A percentile compares a stretch with the other conserved stretches of the same genome.
Conservation (phyloP, 2,888 invertebrate species). For the Axea sp. region DNA sequence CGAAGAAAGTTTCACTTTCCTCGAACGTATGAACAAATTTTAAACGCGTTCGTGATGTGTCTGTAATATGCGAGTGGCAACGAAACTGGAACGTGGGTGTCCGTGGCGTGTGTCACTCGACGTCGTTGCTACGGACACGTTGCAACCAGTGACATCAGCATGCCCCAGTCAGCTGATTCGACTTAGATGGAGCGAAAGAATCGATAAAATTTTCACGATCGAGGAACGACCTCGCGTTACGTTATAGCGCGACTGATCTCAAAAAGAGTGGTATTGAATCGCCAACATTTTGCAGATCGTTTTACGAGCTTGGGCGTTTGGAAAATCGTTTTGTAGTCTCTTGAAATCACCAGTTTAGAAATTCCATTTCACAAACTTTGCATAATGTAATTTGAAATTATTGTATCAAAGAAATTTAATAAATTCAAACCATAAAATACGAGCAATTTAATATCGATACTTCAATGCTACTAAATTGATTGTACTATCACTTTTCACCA, state of each 20-base stretch:
- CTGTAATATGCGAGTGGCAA: neutral
- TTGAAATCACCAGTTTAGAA: neutral
- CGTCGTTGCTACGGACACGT: slow-evolving; percentile 64
- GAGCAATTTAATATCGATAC: neutral
- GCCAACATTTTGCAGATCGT: slow-evolving; percentile 24
- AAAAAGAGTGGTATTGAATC: slow-evolving; percentile 30
- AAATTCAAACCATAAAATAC: neutral
- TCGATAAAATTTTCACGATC: slow-evolving; percentile 68
- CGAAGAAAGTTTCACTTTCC: slow-evolving; percentile 28
- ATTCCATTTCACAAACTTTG: slow-evolving; percentile 7
- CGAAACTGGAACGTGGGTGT: slow-evolving; percentile 27
- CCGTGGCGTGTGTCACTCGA: slow-evolving; percentile 17
- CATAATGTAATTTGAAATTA: neutral
- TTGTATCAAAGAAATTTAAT: neutral
- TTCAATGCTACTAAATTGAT: too few species aligned
- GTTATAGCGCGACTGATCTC: slow-evolving; percentile 28
- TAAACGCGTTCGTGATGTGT: too few species aligned
- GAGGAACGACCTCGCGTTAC: slow-evolving; percentile 65
- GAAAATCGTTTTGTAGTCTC: slow-evolving; percentile 24
- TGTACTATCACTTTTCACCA: too few species aligned
- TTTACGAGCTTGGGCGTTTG: slow-evolving; percentile 16
- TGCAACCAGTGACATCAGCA: slow-evolving; percentile 76
- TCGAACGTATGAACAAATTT: neutral
- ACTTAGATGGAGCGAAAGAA: slow-evolving; percentile 79
- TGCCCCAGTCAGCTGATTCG: slow-evolving; percentile 75